Base-by-base conservation (phyloP, 2,888 invertebrate species). In the Idaea straminata region DNA sequence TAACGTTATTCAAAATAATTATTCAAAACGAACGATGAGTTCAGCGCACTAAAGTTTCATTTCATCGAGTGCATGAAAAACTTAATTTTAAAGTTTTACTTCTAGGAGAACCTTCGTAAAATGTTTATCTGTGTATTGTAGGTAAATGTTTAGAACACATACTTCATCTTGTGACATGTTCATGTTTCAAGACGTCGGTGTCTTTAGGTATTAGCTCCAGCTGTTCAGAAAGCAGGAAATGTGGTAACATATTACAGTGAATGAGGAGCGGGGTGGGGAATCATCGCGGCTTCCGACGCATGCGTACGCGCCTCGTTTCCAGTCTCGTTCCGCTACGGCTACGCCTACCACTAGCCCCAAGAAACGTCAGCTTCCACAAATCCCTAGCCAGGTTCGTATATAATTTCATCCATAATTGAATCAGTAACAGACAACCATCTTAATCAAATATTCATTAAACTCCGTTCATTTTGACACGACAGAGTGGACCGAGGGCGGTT, bases 271-370 rank as follows among this genome's bases (percentile, higher is more conserved):
- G 64, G 81, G 81, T 63, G 75, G 74, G 65, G 85, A 85, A 69
- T 78, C 77, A 58, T 81, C 92, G 70, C 85, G 92, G 67, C 79
- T 94, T 78, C 94, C 94, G 65, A 93, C 93, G 66, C 93, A 95
- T 80, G 94, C 94, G 83, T 92, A 92, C 77, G 94, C 94, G 76
- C 94, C 95, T 72, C 94, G 96, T 74, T 97, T 97, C 86, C 96
- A 96, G 84, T 97, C 97, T 67, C 95, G 97, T 62, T 97, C 97
- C 65, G 97, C 98, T 70, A 98, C 98, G 67, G 98, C 97, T 77
- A 98, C 98, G 64, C 98, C 98, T 64, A 98, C 98, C 67, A 97
- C 98, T 70, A 98, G 98, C 74, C 98, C 98, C 64, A 99, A 99
- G 93, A 99, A 98, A 93, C 95, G 99, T 75, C 98, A 99, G 92